These are phyloP conservation scores for Lathamus discolor DNA, from an alignment of 2,113 vertebrate species.

Conservation along the genomic window DNA sequence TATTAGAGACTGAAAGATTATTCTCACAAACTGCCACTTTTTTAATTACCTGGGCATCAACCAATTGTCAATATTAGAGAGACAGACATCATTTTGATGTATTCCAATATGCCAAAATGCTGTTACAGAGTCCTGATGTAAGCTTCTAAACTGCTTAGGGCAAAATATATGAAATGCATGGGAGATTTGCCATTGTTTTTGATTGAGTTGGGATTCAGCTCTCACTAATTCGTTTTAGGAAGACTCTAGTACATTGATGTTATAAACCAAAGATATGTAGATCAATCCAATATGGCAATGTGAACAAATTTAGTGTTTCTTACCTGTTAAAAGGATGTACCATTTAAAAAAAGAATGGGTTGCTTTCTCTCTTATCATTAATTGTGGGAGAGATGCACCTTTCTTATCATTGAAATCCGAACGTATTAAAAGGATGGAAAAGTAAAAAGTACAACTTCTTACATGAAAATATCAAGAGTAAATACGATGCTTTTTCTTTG, in stretches of 20 bases:
- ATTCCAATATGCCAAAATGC: neutral
- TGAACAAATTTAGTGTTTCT: neutral
- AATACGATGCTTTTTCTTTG: neutral
- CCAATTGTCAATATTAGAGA: neutral
- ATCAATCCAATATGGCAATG: neutral
- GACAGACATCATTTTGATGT: neutral
- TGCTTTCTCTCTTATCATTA: neutral
- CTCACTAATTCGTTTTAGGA: neutral
- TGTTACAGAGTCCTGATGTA: neutral
- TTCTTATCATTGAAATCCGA: neutral
- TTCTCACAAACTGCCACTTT: neutral
- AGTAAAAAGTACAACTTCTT: neutral
- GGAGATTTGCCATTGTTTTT: neutral
- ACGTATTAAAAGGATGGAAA: neutral
- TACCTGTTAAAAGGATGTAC: neutral
- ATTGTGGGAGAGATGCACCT: neutral
- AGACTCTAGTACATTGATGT: neutral
- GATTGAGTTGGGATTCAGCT: neutral
- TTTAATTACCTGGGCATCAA: neutral
- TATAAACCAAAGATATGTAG: neutral
- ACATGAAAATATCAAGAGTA: neutral
- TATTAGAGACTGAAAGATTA: neutral
- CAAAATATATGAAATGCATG: neutral
- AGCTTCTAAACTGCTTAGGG: neutral
- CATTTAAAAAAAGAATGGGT: neutral